A percentile compares a stretch with the other conserved stretches of the same genome.
These are phyloP conservation scores for Melanotus villosus DNA, from an alignment of 2,888 invertebrate species.

Conservation along the genomic window DNA sequence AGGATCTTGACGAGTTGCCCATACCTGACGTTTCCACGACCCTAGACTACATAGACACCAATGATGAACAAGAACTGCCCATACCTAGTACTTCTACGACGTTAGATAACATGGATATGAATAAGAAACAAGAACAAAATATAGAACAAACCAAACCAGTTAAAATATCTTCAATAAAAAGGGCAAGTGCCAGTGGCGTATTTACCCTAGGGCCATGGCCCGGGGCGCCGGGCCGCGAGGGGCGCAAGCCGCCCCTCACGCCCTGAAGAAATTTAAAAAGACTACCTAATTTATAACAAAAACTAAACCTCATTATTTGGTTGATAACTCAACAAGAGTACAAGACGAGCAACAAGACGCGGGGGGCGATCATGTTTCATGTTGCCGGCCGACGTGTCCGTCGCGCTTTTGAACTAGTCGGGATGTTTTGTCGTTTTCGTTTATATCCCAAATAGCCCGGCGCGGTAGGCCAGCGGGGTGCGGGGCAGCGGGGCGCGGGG, in stretches of 20 bases:
- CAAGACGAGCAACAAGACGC: background rate
- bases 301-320: background rate
- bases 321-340: background rate
- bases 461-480: background rate
- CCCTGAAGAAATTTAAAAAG: background rate
- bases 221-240: background rate
- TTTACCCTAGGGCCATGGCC: slow-evolving; percentile 5
- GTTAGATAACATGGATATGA: too few relatives aligned
- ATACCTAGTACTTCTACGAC: too few relatives aligned
- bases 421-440: background rate
- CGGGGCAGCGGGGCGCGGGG: too few relatives aligned
- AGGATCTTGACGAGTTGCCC: too few relatives aligned
- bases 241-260: background rate
- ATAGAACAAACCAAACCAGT: too few relatives aligned
- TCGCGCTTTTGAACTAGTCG: background rate
- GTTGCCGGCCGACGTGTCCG: background rate
- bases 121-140: too few relatives aligned
- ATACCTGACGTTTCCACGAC: too few relatives aligned
- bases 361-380: background rate
- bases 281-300: background rate
- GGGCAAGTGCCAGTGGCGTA: background rate
- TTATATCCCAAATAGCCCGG: background rate
- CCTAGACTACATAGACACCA: too few relatives aligned
- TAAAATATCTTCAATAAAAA: too few relatives aligned
- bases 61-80: too few relatives aligned